Percentiles rank a stretch among this genome's conserved stretches.
phyloP scores from a whole-genome alignment of 1,140 invertebrate species.

The Himalopsyche phryganea region DNA sequence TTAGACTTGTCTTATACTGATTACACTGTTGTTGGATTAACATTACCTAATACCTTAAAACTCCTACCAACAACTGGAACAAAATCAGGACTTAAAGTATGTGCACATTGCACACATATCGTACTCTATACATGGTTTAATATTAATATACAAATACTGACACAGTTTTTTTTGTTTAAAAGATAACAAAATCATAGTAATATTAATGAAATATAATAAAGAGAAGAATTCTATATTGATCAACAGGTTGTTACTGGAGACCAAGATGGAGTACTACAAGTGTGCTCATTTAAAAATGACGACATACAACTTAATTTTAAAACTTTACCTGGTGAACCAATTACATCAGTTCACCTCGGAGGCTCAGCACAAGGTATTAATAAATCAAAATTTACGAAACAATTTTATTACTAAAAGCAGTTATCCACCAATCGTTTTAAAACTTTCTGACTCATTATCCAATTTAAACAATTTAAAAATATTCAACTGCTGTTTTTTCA shows the following conservation, averaged over 20 bases:
- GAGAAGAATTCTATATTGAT: no score
- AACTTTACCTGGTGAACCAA: slow-evolving; percentile 31
- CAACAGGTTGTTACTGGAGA: slow-evolving; percentile 25
- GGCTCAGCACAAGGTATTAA: slow-evolving; percentile 25
- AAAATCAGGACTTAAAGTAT: slow-evolving; percentile 23
- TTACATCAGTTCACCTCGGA: slow-evolving; percentile 27
- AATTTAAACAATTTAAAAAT: no score
- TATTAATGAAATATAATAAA: no score
- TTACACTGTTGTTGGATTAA: slow-evolving; percentile 27
- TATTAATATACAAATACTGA: no score
- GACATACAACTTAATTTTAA: slow-evolving; percentile 30
- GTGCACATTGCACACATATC: background rate
- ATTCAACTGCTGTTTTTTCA: no score
- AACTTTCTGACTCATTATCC: no score
- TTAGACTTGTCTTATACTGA: slow-evolving; percentile 27
- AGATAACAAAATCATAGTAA: no score
- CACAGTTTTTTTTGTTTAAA: no score
- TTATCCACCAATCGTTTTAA: no score
- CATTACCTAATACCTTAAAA: slow-evolving; percentile 27
- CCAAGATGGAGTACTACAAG: slow-evolving; percentile 30
- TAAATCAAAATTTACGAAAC: background rate
- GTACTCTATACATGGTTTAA: background rate
- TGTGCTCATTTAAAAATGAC: slow-evolving; percentile 29
- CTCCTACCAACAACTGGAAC: slow-evolving; percentile 15
- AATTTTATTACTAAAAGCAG: background rate